Conservation (phyloP, 1,140 invertebrate species). For the Campoletis sonorensis region DNA sequence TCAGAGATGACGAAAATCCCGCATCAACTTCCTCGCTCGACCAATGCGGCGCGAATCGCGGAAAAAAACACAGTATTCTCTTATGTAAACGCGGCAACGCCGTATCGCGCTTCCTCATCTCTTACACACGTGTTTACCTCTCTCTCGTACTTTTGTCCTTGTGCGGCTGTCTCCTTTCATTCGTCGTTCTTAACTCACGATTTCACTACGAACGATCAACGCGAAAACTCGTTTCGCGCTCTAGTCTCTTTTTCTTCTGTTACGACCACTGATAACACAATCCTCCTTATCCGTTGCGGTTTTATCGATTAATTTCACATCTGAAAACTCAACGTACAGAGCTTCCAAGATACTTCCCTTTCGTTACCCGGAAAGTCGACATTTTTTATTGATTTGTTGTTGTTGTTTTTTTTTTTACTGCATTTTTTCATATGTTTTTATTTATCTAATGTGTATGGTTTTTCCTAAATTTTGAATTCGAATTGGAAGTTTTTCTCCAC, state of each 20-base stretch:
- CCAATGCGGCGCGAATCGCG: background rate
- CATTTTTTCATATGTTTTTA: no score
- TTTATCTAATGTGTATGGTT: no score
- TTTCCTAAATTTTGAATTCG: no score
- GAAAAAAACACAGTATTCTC: background rate
- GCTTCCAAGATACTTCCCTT: no score
- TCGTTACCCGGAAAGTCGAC: no score
- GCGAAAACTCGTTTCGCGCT: background rate
- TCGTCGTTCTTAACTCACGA: background rate
- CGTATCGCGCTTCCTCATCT: background rate
- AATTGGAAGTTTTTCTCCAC: no score
- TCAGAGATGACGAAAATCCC: background rate
- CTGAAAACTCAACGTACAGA: background rate
- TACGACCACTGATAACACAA: background rate
- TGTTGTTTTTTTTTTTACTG: no score
- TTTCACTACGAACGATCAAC: background rate
- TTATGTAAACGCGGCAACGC: background rate
- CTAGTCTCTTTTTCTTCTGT: background rate
- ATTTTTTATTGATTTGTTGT: no score
- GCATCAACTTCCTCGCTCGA: no score
- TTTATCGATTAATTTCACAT: background rate
- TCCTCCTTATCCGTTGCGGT: constrained; percentile 10
- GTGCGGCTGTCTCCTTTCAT: no score
- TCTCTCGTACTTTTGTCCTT: no score
- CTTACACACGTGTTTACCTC: background rate